Evolutionary conservation across 2,113 vertebrate species (phyloP), one percentile per base, ranked within the genome.

Genomic region (Mormyrus iriodes): DNA sequence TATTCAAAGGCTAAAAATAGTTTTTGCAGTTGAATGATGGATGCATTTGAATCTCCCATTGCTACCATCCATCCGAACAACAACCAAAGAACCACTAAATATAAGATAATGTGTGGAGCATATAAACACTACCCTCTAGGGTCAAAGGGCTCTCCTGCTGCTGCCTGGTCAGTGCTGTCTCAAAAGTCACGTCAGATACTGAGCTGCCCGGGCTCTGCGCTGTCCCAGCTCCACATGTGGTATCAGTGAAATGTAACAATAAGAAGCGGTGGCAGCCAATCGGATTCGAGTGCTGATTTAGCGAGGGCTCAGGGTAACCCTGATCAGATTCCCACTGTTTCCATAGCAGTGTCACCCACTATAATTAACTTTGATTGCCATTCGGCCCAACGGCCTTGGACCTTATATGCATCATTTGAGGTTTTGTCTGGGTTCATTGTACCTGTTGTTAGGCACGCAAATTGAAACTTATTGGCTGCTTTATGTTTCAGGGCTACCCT

Each of bases 291-390:
- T 89, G 91, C 88, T 65, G 90, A 85, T 85, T 85, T 90, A 88
- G 42, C 48, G 48, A 35, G 90, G 86, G 89, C 48, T 48, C 76
- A 27, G 88, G 89, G 89, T 86, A 89, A 89, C 31, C 89, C 84
- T 31, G 90, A 91, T 91, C 88, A n/a, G 55, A 86, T 93, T 93
- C 90, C 92, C 27, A 69, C 35, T 69, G 89, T 88, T 91, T 91
- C 90, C 89, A 89, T 90, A 92, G 88, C 89, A 51, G 87, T 83
- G 89, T 53, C 84, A 49, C 89, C 73, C 42, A 84, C 65, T 90
- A 89, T 90, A 90, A 91, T 91, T 91, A 91, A 91, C 90, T 42
- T 86, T 69, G 90, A 88, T 89, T 87, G 52, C 87, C 76, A 88
- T 90, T 88, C 86, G 84, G 44, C 51, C 86, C 39, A 44, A 58